These are phyloP conservation scores for Branchinecta lindahli DNA, from an alignment of 1,140 invertebrate genomes.

Conservation along the genomic window DNA sequence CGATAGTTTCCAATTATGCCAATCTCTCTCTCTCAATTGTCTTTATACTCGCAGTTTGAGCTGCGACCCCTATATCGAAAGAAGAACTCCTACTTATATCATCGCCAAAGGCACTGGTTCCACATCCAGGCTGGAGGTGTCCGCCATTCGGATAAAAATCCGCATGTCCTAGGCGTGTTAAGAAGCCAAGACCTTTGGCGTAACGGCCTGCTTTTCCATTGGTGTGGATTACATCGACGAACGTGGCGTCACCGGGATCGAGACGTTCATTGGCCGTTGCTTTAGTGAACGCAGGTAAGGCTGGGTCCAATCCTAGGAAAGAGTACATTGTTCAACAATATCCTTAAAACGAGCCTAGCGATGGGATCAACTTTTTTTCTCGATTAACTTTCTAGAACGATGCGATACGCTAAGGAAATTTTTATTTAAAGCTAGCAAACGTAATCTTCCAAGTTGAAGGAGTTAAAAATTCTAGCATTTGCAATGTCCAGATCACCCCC, in stretches of 20 bases:
- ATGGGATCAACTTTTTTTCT: too few relatives aligned
- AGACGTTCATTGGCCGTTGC: conserved; percentile 11
- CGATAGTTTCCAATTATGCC: too few relatives aligned
- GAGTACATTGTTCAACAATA: neutral
- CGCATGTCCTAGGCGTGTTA: conserved; percentile 14
- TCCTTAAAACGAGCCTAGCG: neutral
- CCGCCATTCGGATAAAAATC: conserved; percentile 22
- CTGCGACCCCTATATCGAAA: too few relatives aligned
- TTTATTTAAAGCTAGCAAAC: too few relatives aligned
- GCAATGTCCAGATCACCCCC: too few relatives aligned
- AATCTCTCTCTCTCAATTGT: too few relatives aligned
- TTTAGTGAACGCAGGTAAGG: conserved; percentile 16
- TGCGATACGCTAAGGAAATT: too few relatives aligned
- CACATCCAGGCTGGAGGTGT: conserved; percentile 17
- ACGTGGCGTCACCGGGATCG: conserved; percentile 11
- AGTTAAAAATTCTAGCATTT: too few relatives aligned
- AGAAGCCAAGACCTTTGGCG: conserved; percentile 14
- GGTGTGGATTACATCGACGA: conserved; percentile 20
- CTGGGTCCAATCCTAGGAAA: conserved; percentile 20
- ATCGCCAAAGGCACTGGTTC: neutral
- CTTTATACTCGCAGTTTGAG: too few relatives aligned
- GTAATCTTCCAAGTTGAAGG: too few relatives aligned
- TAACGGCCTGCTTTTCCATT: conserved; percentile 13
- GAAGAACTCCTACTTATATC: too few relatives aligned
- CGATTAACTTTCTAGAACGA: too few relatives aligned